Evolutionary conservation across 2,797 vertebrate species (phyloP), one percentile per base, ranked within the genome.

Genomic region (Tiaroga cobitis): DNA sequence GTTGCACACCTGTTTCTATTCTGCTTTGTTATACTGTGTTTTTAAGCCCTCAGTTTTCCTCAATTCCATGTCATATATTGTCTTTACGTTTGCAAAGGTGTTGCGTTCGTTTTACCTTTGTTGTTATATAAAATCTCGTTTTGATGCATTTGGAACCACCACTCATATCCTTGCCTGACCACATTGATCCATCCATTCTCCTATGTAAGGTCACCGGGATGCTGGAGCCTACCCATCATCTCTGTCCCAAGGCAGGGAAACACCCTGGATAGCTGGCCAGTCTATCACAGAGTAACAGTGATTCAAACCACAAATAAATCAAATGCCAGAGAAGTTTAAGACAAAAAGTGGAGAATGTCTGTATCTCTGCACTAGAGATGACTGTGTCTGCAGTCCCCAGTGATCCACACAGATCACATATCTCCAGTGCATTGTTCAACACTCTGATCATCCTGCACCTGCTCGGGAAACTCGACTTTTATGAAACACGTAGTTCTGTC

Each of bases 401-500:
- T 77, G 73, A 72, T 76, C 78, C 77, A 81, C 82, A 82, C 82
- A 83, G 84, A 70, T 72, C 63, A n/a, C 74, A 59, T 84, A 78
- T 86, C 77, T 82, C 75, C 46, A 54, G 61, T 86, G 83, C 86
- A 81, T 85, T 91, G 90, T 86, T 92, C 74, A 89, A 88, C 88
- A 84, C 88, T 85, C 86, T 84, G 87, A 88, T 89, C 85, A 85
- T 88, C 85, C 83, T 89, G 92, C 95, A 95, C 94, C 94, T 96
- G 95, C 93, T 91, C 56, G 32, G 84, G 77, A 88, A 90, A 91
- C 91, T 91, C 68, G 72, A 89, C 91, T 89, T 90, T 95, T 94
- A 93, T 95, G 95, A 94, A 95, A 95, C 94, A 94, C 95, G 87
- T 94, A 93, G 81, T 92, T 90, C 91, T 87, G 89, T 91, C 92